Evolutionary conservation across 1,140 invertebrate genomes (phyloP).

Genomic region (Formica exsecta): DNA sequence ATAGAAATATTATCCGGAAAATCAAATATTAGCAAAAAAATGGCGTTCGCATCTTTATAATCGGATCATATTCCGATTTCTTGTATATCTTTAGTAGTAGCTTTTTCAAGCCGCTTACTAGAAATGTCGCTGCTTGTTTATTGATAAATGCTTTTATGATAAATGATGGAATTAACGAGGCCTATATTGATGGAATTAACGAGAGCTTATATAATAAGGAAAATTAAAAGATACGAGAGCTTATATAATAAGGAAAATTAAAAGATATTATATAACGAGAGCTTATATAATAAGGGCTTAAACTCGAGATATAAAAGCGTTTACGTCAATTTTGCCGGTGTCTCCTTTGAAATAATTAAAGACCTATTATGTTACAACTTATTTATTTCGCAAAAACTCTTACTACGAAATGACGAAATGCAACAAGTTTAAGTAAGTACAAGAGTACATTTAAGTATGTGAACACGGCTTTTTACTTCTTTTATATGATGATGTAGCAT

Average conservation of each 20-base stretch:
- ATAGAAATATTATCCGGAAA: conserved; percentile 14
- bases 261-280: background rate
- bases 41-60: conserved; percentile 15
- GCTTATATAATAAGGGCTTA: background rate
- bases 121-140: conserved; percentile 29
- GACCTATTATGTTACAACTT: background rate
- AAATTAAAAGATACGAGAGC: background rate
- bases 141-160: conserved; percentile 10
- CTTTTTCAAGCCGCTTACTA: conserved; percentile 8
- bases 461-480: background rate
- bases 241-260: background rate
- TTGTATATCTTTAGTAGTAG: background rate
- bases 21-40: conserved; percentile 24
- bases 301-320: background rate
- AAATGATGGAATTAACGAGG: background rate
- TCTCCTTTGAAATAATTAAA: background rate
- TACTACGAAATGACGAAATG: background rate
- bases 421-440: conserved; percentile 1
- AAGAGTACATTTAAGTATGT: background rate
- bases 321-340: background rate
- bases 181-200: conserved; percentile 5
- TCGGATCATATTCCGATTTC: conserved; percentile 27
- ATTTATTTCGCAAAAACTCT: background rate
- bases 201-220: background rate
- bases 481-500: background rate